Base-by-base conservation (phyloP, 1,140 invertebrate species). In the Cherax quadricarinatus region DNA sequence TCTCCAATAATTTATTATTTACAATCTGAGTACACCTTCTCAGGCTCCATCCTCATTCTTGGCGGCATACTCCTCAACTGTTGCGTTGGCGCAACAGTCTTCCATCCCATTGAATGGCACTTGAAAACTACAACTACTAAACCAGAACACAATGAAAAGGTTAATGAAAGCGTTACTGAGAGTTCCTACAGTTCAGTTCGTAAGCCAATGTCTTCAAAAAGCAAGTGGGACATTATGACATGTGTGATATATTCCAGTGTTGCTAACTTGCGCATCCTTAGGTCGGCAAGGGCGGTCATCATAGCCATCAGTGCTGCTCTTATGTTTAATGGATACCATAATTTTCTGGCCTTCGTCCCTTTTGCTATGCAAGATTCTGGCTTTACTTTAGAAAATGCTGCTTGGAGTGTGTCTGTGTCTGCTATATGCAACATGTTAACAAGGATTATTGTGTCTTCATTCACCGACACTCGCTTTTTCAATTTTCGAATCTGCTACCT, bases 51-150 rank as follows among this genome's bases (percentile, higher is more conserved):
- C 1, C 87, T 88, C 24, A 88, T 88, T 14, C 87, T 88, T 41
- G 87, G 87, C 9, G 87, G 78, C 14, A 9, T 88, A 48, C 41
- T 81, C 49, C 78, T 88, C 10, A 12, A 88, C 78, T 88, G 87
- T 53, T 88, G 87, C 48, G 78, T 88, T 16, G 75, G 87, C 10
- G 87, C 87, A 18, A 30, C 57, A 3, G 53, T 81, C 30, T 88
- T 80, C 48, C 87, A 88, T 18, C 87, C 87, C n/a, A 78, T 88
- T 16, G 57, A 88, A 57, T 88, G 87, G 87, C 87, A 88, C 78
- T 10, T 48, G 18, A 88, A 81, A 48, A 1, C 24, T 3, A 30
- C 16, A 21, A 6, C 0, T 49, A 9, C 24, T 86, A 16, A 48
- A 3, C 7, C 18, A 1, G 18, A 10, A 73, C 48, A 48, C 9